phyloP scores from a whole-genome alignment of 2,797 vertebrate genomes.

The Esox masquinongy region DNA sequence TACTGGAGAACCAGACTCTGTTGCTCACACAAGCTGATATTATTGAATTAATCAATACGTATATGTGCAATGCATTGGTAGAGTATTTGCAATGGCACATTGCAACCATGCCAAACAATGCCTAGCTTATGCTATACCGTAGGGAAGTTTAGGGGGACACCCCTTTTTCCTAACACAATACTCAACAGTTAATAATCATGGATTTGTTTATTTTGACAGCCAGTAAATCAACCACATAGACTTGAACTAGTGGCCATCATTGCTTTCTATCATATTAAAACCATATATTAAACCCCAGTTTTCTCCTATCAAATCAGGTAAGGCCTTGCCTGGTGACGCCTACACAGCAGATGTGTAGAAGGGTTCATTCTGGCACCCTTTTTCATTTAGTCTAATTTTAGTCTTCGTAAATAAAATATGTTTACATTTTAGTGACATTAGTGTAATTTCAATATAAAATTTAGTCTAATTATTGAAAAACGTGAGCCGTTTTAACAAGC shows the following conservation, averaged over 20 bases:
- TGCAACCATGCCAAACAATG: background rate
- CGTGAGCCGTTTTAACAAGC: no score
- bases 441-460: no score
- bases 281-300: no score
- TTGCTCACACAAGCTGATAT: background rate
- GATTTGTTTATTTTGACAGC: background rate
- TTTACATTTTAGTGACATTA: no score
- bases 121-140: background rate
- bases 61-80: background rate
- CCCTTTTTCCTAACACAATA: background rate
- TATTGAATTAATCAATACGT: background rate
- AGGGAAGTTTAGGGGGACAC: background rate
- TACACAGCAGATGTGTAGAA: no score
- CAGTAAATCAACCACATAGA: background rate
- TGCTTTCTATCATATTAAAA: no score
- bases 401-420: no score
- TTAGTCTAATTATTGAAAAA: no score
- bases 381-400: no score
- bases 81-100: background rate
- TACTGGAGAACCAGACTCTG: background rate
- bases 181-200: background rate
- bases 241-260: background rate
- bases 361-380: no score
- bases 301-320: no score
- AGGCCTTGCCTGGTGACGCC: no score